These are phyloP conservation scores for Dysmachus trigonus DNA, from an alignment of 2,888 invertebrate genomes.

Conservation along the genomic window DNA sequence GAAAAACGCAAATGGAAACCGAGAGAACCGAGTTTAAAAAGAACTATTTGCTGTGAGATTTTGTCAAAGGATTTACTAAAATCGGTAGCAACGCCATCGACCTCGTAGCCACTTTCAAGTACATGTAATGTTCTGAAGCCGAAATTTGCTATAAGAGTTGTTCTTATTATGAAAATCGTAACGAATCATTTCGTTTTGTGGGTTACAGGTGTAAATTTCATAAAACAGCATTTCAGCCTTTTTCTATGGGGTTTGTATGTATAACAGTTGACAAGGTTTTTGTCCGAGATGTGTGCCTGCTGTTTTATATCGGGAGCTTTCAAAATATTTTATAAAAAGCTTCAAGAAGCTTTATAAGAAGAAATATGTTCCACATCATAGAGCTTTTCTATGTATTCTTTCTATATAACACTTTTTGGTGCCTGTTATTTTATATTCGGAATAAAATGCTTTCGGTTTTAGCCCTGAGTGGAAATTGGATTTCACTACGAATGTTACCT, in stretches of 20 bases:
- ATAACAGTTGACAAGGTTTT: neutral
- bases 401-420: neutral
- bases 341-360: neutral
- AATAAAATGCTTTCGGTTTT: neutral
- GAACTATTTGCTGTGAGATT: too few relatives aligned
- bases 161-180: too few relatives aligned
- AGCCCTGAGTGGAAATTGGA: neutral
- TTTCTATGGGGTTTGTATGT: neutral
- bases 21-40: too few relatives aligned
- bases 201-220: too few relatives aligned
- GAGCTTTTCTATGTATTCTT: neutral
- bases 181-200: too few relatives aligned
- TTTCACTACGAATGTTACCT: neutral
- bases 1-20: too few relatives aligned
- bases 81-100: too few relatives aligned
- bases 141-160: too few relatives aligned
- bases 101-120: too few relatives aligned
- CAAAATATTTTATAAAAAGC: neutral
- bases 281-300: neutral
- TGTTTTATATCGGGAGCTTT: neutral
- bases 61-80: too few relatives aligned
- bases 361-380: neutral
- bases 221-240: too few relatives aligned
- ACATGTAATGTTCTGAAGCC: too few relatives aligned
- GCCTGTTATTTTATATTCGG: neutral